Conservation (phyloP, 2,113 vertebrate species). For the Melanerpes formicivorus region DNA sequence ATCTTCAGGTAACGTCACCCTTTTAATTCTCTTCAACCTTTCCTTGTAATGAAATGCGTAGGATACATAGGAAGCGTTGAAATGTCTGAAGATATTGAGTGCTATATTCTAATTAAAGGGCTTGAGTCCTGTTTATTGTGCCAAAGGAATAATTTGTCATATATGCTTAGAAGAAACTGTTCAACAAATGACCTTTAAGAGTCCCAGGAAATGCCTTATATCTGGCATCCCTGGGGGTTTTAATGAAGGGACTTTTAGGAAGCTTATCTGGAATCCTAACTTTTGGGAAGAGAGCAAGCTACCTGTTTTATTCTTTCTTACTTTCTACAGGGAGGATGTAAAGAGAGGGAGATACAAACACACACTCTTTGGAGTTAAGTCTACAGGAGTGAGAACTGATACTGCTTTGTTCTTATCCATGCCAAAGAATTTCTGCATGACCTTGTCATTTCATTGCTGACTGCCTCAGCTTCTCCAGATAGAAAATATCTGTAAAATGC, state of each 20-base stretch:
- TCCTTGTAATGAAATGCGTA: constrained; percentile 72
- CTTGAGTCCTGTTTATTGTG: constrained; percentile 72
- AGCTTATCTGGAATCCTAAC: background rate
- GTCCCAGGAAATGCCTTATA: constrained; percentile 68
- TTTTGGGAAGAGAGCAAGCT: background rate
- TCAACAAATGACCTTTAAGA: constrained; percentile 81
- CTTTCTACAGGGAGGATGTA: background rate
- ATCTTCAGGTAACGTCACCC: constrained; percentile 37
- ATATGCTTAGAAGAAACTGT: constrained; percentile 67
- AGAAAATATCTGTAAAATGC: background rate
- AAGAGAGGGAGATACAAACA: background rate
- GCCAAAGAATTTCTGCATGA: background rate
- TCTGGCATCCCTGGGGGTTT: constrained; percentile 63
- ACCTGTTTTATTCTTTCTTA: background rate
- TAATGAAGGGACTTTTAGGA: background rate
- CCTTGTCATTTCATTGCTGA: background rate
- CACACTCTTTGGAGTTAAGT: background rate
- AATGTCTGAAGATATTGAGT: constrained; percentile 75
- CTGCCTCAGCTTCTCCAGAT: background rate
- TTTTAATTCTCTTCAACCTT: constrained; percentile 68
- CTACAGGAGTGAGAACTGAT: background rate
- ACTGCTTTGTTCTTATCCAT: background rate
- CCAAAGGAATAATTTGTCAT: constrained; percentile 80
- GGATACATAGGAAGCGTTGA: constrained; percentile 71
- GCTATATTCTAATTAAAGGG: constrained; percentile 84